Conservation (phyloP, 2,797 vertebrate species). For the Arrhamphus sclerolepis region DNA sequence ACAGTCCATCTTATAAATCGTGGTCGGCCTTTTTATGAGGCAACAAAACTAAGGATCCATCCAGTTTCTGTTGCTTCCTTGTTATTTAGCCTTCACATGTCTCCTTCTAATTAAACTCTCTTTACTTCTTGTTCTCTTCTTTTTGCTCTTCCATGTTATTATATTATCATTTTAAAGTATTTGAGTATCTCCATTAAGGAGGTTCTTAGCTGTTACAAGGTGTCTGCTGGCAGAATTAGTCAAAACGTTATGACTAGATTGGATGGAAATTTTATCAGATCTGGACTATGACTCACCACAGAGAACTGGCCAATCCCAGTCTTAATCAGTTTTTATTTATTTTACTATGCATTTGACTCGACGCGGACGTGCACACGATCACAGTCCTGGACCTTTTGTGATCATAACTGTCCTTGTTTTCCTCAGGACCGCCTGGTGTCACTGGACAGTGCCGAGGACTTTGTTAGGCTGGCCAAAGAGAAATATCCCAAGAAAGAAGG, state of each 20-base stretch:
- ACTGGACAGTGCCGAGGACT: conserved; percentile 90
- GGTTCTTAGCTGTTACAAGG: too few relatives aligned
- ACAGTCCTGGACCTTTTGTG: not conserved
- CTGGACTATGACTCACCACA: too few relatives aligned
- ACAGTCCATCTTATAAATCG: not conserved
- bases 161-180: not conserved
- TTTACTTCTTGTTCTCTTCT: not conserved
- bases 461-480: conserved; percentile 82
- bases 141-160: not conserved
- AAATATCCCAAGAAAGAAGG: conserved; percentile 81
- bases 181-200: not conserved
- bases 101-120: not conserved
- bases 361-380: too few relatives aligned
- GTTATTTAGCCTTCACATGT: too few relatives aligned
- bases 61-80: not conserved
- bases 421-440: conserved; percentile 87
- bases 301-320: too few relatives aligned
- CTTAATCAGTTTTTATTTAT: too few relatives aligned
- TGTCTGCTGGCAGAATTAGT: not conserved
- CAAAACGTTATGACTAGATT: not conserved
- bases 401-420: not conserved
- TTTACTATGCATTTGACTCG: not conserved
- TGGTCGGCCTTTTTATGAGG: too few relatives aligned
- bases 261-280: too few relatives aligned
- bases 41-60: not conserved